Evolutionary conservation across 2,113 vertebrate genomes (phyloP).

Genomic region (Lophochroa leadbeateri): DNA sequence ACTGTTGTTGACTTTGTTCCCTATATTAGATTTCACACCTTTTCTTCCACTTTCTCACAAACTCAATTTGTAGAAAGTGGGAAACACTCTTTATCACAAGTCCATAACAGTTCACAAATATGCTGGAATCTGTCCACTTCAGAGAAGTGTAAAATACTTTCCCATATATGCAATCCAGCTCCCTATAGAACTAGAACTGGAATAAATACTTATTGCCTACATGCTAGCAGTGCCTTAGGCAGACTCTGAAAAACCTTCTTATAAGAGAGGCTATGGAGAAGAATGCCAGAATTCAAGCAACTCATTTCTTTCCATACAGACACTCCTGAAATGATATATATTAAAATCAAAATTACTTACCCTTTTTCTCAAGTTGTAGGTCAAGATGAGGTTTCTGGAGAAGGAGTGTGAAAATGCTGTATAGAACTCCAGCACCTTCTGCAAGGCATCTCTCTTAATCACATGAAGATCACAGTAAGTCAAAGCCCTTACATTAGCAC

Average conservation of each 20-base stretch:
- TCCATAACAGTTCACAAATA: neutral
- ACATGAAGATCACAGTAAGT: constrained; percentile 97
- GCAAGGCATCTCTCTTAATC: constrained; percentile 92
- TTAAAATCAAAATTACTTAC: constrained; percentile 73
- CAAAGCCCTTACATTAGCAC: constrained; percentile 92
- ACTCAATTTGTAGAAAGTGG: neutral
- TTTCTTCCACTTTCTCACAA: constrained; percentile 1
- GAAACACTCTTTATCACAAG: neutral
- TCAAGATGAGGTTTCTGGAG: constrained; percentile 91
- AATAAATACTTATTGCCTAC: neutral
- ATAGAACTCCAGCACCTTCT: constrained; percentile 97
- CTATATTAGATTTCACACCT: neutral
- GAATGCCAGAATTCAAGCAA: neutral
- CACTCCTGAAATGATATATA: neutral
- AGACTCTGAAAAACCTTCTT: neutral
- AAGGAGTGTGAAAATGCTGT: constrained; percentile 94
- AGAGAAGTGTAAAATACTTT: neutral
- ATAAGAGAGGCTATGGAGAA: neutral
- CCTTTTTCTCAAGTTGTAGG: constrained; percentile 95
- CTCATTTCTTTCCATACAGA: neutral
- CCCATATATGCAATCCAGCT: neutral
- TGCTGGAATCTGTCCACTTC: neutral
- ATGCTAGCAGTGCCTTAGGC: neutral
- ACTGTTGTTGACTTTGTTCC: neutral
- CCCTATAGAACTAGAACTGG: neutral